These are phyloP conservation scores for Sapajus apella DNA, from an alignment of 2,113 vertebrate species.

Conservation along the genomic window DNA sequence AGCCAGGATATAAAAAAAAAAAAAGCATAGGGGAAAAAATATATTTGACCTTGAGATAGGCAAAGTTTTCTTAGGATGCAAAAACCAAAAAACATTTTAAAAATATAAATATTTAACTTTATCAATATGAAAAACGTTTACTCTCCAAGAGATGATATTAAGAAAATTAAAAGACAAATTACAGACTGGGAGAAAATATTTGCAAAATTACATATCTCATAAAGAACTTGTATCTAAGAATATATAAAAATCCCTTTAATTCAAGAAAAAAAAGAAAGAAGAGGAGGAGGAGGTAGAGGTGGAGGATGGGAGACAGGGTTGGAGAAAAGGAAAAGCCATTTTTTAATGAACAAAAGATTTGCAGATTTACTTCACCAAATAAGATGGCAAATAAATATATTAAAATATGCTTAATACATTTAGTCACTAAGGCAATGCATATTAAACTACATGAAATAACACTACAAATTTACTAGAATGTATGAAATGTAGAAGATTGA, in stretches of 20 bases:
- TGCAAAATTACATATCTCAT: too few species aligned
- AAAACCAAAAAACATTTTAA: not conserved
- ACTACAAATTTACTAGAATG: too few species aligned
- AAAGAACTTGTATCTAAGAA: too few species aligned
- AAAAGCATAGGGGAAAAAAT: not conserved
- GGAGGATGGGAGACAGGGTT: not conserved
- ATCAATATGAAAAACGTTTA: not conserved
- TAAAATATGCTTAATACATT: not conserved
- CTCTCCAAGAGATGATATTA: not conserved
- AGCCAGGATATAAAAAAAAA: not conserved
- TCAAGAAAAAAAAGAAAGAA: not conserved
- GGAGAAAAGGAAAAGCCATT: not conserved
- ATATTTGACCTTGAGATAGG: not conserved
- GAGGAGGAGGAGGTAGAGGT: not conserved
- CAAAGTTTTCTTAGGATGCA: not conserved
- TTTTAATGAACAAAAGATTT: not conserved
- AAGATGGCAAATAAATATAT: not conserved
- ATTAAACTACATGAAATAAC: fast-evolving
- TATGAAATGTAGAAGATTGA: not conserved
- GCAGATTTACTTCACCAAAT: not conserved
- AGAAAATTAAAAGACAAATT: not conserved
- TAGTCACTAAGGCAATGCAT: not conserved
- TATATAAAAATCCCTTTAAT: not conserved
- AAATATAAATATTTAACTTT: not conserved
- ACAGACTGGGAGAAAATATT: not conserved